phyloP scores from a whole-genome alignment of 1,140 invertebrate species.

The Himalopsyche phryganea region DNA sequence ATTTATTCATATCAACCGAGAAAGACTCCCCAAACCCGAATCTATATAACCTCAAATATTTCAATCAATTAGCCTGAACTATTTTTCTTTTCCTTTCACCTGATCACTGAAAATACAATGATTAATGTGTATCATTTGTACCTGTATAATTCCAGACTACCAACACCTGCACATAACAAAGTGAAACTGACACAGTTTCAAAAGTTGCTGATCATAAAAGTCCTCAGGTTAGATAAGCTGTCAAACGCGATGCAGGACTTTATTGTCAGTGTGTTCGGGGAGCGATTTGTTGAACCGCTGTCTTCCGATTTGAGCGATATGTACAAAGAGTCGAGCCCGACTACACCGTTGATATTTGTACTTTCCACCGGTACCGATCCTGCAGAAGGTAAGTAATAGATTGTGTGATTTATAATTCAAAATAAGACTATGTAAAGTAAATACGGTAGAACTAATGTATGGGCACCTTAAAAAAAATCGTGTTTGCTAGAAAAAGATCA shows the following conservation, averaged over 20 bases:
- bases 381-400: constrained; percentile 49
- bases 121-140: no score
- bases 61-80: no score
- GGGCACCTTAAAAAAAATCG: no score
- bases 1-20: no score
- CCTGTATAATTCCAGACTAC: constrained; percentile 47
- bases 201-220: constrained; percentile 67
- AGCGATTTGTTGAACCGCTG: constrained; percentile 79
- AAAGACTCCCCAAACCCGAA: no score
- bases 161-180: constrained; percentile 58
- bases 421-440: no score
- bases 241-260: constrained; percentile 68
- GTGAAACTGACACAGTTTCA: constrained; percentile 60
- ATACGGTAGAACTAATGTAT: no score
- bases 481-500: no score
- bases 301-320: constrained; percentile 80
- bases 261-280: constrained; percentile 67
- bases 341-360: constrained; percentile 83
- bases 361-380: constrained; percentile 89
- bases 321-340: constrained; percentile 74
- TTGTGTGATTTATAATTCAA: no score
- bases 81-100: no score
- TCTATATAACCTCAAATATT: no score
- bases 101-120: no score
- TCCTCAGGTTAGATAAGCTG: constrained; percentile 70